Percentiles rank a stretch among this genome's conserved stretches.
These are phyloP conservation scores for Trimorus sp. DNA, from an alignment of 2,888 invertebrate genomes.

Conservation along the genomic window DNA sequence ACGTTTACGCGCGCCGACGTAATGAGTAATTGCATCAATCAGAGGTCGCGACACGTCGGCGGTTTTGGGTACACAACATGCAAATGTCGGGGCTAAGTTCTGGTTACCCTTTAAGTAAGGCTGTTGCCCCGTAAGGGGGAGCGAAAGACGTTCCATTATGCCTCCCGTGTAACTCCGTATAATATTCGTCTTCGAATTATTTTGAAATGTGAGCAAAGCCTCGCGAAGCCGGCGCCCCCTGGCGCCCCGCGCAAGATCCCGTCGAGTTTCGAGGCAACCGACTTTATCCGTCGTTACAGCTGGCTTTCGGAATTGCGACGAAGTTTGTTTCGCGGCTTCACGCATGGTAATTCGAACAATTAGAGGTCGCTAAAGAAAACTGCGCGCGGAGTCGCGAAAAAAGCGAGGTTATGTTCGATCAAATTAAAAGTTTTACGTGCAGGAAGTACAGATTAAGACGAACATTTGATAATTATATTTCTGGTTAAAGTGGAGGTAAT, in stretches of 20 bases:
- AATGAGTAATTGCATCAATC: slow-evolving; percentile 67
- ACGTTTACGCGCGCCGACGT: slow-evolving; percentile 39
- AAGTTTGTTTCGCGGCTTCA: slow-evolving; percentile 70
- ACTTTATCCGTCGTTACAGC: slow-evolving; percentile 60
- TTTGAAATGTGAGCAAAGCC: slow-evolving; percentile 56
- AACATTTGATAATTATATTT: too few species aligned
- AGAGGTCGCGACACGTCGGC: slow-evolving; percentile 37
- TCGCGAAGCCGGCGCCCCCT: slow-evolving; percentile 17
- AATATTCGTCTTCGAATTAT: slow-evolving; percentile 68
- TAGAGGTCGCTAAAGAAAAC: slow-evolving; percentile 61
- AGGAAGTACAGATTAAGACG: too few species aligned
- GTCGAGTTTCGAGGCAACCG: slow-evolving; percentile 52
- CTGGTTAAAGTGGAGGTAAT: too few species aligned
- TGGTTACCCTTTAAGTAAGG: slow-evolving; percentile 45
- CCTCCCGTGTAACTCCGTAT: slow-evolving; percentile 54
- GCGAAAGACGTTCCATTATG: slow-evolving; percentile 58
- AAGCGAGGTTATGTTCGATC: too few species aligned
- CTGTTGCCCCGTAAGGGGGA: slow-evolving; percentile 12
- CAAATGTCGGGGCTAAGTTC: slow-evolving; percentile 41
- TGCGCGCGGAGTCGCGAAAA: too few species aligned
- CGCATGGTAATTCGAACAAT: slow-evolving; percentile 75
- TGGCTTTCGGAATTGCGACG: slow-evolving; percentile 70
- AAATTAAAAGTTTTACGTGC: too few species aligned
- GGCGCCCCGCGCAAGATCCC: slow-evolving; percentile 37
- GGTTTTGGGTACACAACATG: slow-evolving; percentile 53